Evolutionary conservation across 1,140 invertebrate genomes (phyloP), one percentile per base, ranked within the genome.

Genomic region (Chironomus striatipennis): DNA sequence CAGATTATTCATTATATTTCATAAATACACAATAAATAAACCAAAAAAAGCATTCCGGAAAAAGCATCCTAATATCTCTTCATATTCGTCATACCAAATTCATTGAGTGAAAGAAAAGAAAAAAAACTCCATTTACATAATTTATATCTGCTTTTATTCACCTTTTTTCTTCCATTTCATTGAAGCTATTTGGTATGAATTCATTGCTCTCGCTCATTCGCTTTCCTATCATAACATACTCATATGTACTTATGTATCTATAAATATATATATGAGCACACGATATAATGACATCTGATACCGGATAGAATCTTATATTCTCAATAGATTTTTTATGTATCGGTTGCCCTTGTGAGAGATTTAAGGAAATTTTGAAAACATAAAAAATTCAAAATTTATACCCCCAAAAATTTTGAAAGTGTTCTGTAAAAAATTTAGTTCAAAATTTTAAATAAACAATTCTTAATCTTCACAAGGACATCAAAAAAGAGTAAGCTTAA

Each of bases 71-170:
- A n/a, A n/a, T 15, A 3, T 47, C 8, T 47, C 2, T 15, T 57
- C 47, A n/a, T 10, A 57, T 8, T 47, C 1, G n/a, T 57, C 47
- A 57, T 57, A 57, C 47, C 1, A 34, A 34, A 15, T 57, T 57
- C 47, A 57, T 57, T 15, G 9, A 57, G 5, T 1, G 12, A 57
- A 57, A 57, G 47, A 10, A 57, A 5, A 5, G 4, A 57, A 15
- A 57, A 5, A n/a, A 57, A 57, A 12, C 12, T 57, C 47, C 12
- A 5, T 57, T 57, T 57, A 57, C 47, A 57, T 57, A 57, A 57
- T 57, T 57, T 57, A 57, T 57, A 57, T n/a, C 47, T 57, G 47
- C 47, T 57, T 57, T 57, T 57, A 57, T 57, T 57, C 47, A 57
- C 47, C 47, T 57, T 57, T 57, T 47, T 47, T 7, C 43, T 47